These are phyloP conservation scores for Upupa epops DNA, from an alignment of 2,113 vertebrate genomes.

Conservation along the genomic window DNA sequence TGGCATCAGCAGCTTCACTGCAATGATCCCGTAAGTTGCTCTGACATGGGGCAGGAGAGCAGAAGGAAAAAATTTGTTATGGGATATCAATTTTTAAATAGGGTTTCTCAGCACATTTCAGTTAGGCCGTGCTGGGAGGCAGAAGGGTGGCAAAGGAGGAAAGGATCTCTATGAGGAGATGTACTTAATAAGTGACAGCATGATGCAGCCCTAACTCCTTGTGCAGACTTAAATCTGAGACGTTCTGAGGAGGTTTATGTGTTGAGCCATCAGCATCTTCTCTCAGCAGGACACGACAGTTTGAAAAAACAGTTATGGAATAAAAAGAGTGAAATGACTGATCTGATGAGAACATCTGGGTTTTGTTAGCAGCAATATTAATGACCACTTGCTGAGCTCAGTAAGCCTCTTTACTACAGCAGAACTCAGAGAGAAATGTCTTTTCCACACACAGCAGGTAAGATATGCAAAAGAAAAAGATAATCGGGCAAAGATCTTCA, in stretches of 20 bases:
- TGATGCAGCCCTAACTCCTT: neutral
- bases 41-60: neutral
- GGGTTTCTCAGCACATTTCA: neutral
- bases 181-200: neutral
- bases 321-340: constrained; percentile 50
- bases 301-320: constrained; percentile 49
- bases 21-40: neutral
- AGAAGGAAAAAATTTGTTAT: neutral
- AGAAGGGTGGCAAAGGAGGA: neutral
- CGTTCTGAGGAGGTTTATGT: neutral
- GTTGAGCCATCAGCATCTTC: constrained; percentile 27
- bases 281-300: constrained; percentile 40
- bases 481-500: neutral
- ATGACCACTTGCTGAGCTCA: constrained; percentile 15
- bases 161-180: neutral
- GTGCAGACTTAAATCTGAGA: neutral
- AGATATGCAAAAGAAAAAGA: neutral
- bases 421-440: neutral
- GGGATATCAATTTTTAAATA: constrained; percentile 36
- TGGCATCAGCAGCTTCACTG: neutral
- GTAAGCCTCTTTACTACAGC: neutral
- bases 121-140: neutral
- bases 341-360: constrained; percentile 60
- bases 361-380: constrained; percentile 55
- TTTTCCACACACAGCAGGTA: neutral